These are phyloP conservation scores for Pterophyllum scalare DNA, from an alignment of 2,113 vertebrate species.

Conservation along the genomic window DNA sequence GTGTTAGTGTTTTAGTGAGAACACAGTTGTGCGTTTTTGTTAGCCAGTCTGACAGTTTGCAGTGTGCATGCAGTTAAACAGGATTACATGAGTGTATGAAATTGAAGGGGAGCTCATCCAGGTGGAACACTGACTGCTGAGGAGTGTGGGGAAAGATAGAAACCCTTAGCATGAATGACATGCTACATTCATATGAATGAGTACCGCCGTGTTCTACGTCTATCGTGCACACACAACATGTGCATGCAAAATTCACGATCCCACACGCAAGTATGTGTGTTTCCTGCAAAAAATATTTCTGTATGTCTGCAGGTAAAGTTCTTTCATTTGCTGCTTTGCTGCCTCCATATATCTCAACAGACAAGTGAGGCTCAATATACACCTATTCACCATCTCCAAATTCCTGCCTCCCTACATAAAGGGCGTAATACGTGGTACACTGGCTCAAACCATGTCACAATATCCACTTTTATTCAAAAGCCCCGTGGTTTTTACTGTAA, in stretches of 20 bases:
- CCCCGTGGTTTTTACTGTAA: not conserved
- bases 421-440: not conserved
- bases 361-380: not conserved
- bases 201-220: not conserved
- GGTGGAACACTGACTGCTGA: conserved; percentile 44
- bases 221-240: not conserved
- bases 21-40: not conserved
- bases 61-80: conserved; percentile 32
- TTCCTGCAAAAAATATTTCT: not conserved
- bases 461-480: not conserved
- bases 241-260: too few species aligned
- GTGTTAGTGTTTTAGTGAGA: not conserved
- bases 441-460: not conserved
- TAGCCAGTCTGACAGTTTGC: not conserved
- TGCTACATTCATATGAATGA: not conserved
- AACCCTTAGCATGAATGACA: conserved; percentile 18
- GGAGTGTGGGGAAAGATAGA: conserved; percentile 1
- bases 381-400: not conserved
- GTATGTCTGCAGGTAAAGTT: too few species aligned
- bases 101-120: conserved; percentile 51
- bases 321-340: not conserved
- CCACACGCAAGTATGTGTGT: not conserved
- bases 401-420: not conserved
- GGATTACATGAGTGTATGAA: conserved; percentile 47
- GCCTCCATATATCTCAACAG: not conserved